A percentile compares a stretch with the other conserved stretches of the same genome.
Evolutionary conservation across 2,797 vertebrate genomes (phyloP).

Genomic region (Hirundo rustica): DNA sequence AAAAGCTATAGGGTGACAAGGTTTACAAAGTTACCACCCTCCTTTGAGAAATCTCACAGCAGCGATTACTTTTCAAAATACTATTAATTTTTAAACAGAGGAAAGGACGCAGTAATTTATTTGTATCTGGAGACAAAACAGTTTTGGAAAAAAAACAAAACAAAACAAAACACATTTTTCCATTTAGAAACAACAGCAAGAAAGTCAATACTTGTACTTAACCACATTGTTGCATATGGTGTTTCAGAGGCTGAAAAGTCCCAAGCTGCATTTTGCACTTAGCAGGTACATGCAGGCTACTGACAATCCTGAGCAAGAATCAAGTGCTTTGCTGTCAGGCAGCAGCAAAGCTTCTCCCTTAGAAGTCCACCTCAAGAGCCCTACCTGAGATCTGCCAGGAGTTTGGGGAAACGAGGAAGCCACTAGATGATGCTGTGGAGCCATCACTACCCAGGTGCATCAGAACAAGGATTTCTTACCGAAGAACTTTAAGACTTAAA

Average conservation of each 20-base stretch:
- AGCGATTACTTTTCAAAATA: neutral
- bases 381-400: neutral
- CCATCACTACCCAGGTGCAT: neutral
- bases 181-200: neutral
- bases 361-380: neutral
- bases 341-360: neutral
- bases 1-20: neutral
- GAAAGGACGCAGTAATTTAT: neutral
- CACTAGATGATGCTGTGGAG: constrained; percentile 60
- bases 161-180: neutral
- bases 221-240: neutral
- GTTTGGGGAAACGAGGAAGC: neutral
- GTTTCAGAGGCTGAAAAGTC: neutral
- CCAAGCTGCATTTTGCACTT: neutral
- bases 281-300: neutral
- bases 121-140: neutral
- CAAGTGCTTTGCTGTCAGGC: neutral
- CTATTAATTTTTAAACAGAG: neutral
- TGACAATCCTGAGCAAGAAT: neutral
- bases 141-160: neutral
- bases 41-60: neutral
- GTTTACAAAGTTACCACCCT: neutral
- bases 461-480: neutral
- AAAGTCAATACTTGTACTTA: neutral
- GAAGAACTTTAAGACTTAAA: neutral